Conservation (phyloP, 2,888 invertebrate species). For the Lasioglossum figueresi region DNA sequence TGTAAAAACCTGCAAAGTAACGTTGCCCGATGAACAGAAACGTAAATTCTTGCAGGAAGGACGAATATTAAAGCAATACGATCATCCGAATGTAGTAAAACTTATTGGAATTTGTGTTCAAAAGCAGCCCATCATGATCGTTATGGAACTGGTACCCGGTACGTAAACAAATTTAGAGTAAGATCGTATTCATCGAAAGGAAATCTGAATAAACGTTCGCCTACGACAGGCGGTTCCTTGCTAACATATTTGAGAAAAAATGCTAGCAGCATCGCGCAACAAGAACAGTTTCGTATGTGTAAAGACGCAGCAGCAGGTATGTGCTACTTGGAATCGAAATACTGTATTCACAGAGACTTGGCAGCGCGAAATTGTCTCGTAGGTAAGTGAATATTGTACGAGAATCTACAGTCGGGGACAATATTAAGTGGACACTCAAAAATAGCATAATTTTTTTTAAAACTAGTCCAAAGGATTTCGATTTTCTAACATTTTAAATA, state of each 20-base stretch:
- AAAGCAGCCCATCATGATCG: conserved; percentile 99
- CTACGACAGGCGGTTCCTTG: conserved; percentile 91
- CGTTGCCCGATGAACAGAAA: conserved; percentile 96
- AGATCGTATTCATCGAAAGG: not conserved
- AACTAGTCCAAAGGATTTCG: too few species aligned
- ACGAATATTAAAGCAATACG: conserved; percentile 97
- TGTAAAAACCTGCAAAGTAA: conserved; percentile 97
- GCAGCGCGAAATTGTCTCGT: conserved; percentile 97
- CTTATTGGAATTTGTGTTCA: conserved; percentile 99
- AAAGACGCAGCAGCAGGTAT: conserved; percentile 97
- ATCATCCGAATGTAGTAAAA: conserved; percentile 98
- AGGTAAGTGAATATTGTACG: conserved; percentile 83
- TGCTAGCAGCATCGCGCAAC: conserved; percentile 87
- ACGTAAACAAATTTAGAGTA: conserved; percentile 61
- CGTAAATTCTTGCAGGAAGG: conserved; percentile 98
- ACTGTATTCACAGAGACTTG: conserved; percentile 97
- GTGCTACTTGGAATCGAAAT: conserved; percentile 97
- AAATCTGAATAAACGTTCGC: not conserved
- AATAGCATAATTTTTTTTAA: too few species aligned
- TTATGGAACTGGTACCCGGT: conserved; percentile 98
- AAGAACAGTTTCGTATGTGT: conserved; percentile 94
- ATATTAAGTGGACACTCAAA: too few species aligned
- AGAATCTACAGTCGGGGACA: not conserved
- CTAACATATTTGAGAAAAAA: conserved; percentile 94
- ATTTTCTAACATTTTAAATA: too few species aligned